These are phyloP conservation scores for Hoplias malabaricus DNA, from an alignment of 2,113 vertebrate genomes.

Conservation along the genomic window DNA sequence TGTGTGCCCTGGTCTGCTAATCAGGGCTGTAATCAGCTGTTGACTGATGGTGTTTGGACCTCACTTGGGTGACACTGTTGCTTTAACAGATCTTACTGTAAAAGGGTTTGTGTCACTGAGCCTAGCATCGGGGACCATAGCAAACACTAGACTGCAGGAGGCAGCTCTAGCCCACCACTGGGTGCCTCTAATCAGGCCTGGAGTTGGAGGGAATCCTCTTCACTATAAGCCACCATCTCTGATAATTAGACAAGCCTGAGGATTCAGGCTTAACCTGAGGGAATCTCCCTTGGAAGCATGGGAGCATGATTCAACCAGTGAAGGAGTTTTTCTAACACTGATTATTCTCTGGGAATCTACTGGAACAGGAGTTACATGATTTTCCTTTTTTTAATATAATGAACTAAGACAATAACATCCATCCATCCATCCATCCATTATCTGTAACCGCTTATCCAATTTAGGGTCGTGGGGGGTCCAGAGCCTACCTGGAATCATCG, in stretches of 20 bases:
- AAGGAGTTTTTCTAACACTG: conserved; percentile 1
- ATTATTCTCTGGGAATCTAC: conserved; percentile 14
- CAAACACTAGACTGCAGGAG: conserved; percentile 25
- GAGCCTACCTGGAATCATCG: too few relatives aligned
- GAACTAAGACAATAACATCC: too few relatives aligned
- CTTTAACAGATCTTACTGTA: conserved; percentile 41
- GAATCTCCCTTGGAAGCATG: not conserved
- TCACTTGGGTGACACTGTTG: conserved; percentile 46
- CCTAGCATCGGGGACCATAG: conserved; percentile 14
- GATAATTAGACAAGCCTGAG: conserved; percentile 25
- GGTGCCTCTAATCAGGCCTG: conserved; percentile 35
- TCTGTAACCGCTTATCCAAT: too few relatives aligned
- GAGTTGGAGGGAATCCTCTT: not conserved
- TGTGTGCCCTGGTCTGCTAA: conserved; percentile 4
- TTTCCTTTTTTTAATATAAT: too few relatives aligned
- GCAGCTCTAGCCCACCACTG: conserved; percentile 15
- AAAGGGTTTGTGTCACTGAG: conserved; percentile 46
- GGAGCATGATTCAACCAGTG: not conserved
- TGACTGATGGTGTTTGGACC: conserved; percentile 21
- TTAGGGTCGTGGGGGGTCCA: too few relatives aligned
- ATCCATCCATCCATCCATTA: too few relatives aligned
- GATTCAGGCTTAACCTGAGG: conserved; percentile 14
- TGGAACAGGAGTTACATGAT: too few relatives aligned
- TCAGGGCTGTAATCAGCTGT: conserved; percentile 40
- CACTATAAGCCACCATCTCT: conserved; percentile 1